Percentiles rank a stretch among this genome's conserved stretches.
Conservation (phyloP, 1,140 invertebrate species). For the Mactra quadrangularis region DNA sequence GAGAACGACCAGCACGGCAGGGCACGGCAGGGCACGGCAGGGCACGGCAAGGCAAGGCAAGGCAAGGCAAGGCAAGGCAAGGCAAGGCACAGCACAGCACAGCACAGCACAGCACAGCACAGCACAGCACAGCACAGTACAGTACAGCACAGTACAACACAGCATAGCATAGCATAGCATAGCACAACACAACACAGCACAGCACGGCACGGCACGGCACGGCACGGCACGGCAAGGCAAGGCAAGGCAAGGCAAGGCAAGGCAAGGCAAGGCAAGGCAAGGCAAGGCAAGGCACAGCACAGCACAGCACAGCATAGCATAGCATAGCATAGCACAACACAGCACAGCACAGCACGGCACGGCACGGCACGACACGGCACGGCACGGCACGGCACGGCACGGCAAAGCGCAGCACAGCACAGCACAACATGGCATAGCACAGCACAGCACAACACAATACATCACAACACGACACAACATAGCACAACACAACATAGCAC, state of each 20-base stretch:
- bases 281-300: conserved; percentile 25
- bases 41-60: too few relatives aligned
- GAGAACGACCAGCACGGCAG: too few relatives aligned
- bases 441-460: conserved; percentile 48
- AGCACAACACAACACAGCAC: conserved; percentile 49
- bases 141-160: conserved; percentile 55
- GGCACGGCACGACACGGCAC: too few relatives aligned
- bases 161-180: conserved; percentile 31
- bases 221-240: conserved; percentile 47
- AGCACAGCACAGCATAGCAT: conserved; percentile 37
- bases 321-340: conserved; percentile 57
- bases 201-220: conserved; percentile 57
- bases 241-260: too few relatives aligned
- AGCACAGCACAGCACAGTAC: conserved; percentile 50
- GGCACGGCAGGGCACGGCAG: too few relatives aligned
- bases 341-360: conserved; percentile 65
- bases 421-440: too few relatives aligned
- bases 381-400: too few relatives aligned
- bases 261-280: conserved; percentile 37
- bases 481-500: conserved; percentile 50
- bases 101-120: conserved; percentile 43
- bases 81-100: too few relatives aligned
- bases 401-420: conserved; percentile 59
- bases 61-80: too few relatives aligned
- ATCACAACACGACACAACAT: not conserved